Evolutionary conservation across 2,888 invertebrate species (phyloP), one percentile per base, ranked within the genome.

Genomic region (Galerucella calmariensis): DNA sequence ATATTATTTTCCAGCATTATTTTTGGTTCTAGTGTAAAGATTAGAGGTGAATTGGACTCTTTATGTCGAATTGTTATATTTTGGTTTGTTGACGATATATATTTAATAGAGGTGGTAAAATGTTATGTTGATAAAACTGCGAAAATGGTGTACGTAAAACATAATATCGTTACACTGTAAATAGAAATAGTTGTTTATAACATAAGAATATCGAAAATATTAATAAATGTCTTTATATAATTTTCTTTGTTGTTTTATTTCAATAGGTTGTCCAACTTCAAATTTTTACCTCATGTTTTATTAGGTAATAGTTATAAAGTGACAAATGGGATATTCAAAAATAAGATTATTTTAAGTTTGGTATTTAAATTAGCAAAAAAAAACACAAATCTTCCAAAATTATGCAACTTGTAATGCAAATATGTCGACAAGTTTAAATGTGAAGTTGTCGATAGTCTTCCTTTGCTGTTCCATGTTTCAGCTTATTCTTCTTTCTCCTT

Each of bases 201-300:
- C 86, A 86, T 87, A 87, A 85, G 84, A 85, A 85, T 87, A 87
- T 86, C 86, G 86, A 86, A 86, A 87, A 84, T 84, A 86, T 86
- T 85, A 86, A 84, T 86, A 87, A 88, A 88, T 87, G 88, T 88
- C 86, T 88, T 88, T 88, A 87, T 87, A 87, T 86, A 86, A 82
- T 73, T 75, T 69, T 61, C 12, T 24, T 53, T 10, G 2, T 46
- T 35, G 8, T 71, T 62, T 71, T 53, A 53, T 70, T 70, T 68
- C 56, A 56, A 56, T 10, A 35, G 35, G 35, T 5, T 35, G 35
- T 35, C 0, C 6, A 35, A 35, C 35, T 35, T 27, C 4, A 27
- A 27, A 27, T 27, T 35, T 35, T 35, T 3, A 35, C 6, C 6
- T 0, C 35, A 6, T 35, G 35, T 6, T 35, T 35, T 35, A 35